Evolutionary conservation across 1,140 invertebrate species (phyloP).

Genomic region (Aphelinus atriplicis): DNA sequence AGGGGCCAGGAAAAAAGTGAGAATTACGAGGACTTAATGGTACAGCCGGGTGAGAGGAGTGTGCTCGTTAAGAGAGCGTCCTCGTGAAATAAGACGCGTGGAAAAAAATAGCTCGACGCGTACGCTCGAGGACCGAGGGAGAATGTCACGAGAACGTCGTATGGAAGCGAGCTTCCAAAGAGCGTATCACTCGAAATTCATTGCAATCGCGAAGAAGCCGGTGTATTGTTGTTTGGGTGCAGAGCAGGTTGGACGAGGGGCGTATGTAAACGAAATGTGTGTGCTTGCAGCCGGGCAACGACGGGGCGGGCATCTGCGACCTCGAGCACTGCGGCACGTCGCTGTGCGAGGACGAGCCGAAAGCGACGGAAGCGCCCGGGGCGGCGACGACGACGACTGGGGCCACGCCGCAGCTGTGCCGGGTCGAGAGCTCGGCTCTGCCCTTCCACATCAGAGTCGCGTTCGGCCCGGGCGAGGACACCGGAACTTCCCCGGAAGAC

Average conservation of each 20-base stretch:
- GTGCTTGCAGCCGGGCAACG: constrained; percentile 65
- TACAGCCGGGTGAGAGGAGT: too few species aligned
- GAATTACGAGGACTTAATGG: too few species aligned
- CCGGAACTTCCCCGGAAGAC: constrained; percentile 77
- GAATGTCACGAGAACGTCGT: too few species aligned
- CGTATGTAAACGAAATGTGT: neutral
- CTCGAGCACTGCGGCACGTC: constrained; percentile 79
- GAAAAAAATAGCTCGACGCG: too few species aligned
- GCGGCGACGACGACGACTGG: neutral
- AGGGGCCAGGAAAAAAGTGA: too few species aligned
- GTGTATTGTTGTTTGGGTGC: neutral
- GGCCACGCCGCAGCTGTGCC: constrained; percentile 61
- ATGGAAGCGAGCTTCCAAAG: too few species aligned
- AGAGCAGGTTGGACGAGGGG: neutral
- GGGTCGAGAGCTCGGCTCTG: constrained; percentile 78
- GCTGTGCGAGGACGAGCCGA: constrained; percentile 66
- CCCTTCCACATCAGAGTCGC: constrained; percentile 82
- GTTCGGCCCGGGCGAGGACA: constrained; percentile 73
- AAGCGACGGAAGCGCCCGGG: neutral
- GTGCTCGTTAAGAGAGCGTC: too few species aligned
- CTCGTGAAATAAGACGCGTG: too few species aligned
- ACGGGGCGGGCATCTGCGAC: constrained; percentile 72
- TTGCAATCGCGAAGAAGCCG: too few species aligned
- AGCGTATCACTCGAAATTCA: too few species aligned
- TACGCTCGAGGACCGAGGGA: too few species aligned